Evolutionary conservation across 1,140 invertebrate species (phyloP).

Genomic region (Pectinophora gossypiella): DNA sequence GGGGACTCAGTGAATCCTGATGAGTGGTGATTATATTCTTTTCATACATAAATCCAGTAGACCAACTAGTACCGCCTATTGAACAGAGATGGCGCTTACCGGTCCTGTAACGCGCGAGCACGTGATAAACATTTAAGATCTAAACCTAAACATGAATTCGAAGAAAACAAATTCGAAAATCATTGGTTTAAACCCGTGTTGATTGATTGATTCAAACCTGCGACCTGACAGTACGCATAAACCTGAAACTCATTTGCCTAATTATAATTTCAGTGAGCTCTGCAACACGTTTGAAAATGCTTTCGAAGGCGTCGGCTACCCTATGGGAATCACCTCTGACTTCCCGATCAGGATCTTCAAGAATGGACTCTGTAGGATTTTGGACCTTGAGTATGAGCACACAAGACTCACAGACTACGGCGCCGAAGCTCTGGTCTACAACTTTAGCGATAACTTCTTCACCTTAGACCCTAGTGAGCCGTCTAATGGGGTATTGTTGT

Average conservation of each 20-base stretch:
- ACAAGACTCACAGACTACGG: constrained; percentile 56
- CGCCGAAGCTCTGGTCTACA: constrained; percentile 69
- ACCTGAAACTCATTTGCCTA: too few relatives aligned
- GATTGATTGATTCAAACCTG: too few relatives aligned
- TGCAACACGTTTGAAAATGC: constrained; percentile 22
- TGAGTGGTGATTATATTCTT: constrained; percentile 16
- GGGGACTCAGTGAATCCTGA: not conserved
- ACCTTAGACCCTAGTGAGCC: constrained; percentile 58
- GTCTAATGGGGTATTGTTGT: constrained; percentile 76
- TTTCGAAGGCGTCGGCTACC: constrained; percentile 78
- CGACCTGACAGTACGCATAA: too few relatives aligned
- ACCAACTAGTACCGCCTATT: too few relatives aligned
- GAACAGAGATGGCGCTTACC: too few relatives aligned
- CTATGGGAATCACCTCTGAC: constrained; percentile 68
- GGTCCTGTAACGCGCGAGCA: too few relatives aligned
- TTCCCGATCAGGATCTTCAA: constrained; percentile 76
- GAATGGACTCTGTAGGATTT: constrained; percentile 78
- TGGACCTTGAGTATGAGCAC: constrained; percentile 71
- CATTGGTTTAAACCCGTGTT: too few relatives aligned
- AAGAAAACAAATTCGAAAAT: too few relatives aligned
- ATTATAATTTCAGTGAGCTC: constrained; percentile 8
- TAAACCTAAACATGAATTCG: too few relatives aligned
- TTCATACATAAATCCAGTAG: too few relatives aligned
- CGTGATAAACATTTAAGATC: too few relatives aligned
- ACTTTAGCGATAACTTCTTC: constrained; percentile 66